Base-by-base conservation (phyloP, 2,113 vertebrate species). In the Paedocypris sp. region DNA sequence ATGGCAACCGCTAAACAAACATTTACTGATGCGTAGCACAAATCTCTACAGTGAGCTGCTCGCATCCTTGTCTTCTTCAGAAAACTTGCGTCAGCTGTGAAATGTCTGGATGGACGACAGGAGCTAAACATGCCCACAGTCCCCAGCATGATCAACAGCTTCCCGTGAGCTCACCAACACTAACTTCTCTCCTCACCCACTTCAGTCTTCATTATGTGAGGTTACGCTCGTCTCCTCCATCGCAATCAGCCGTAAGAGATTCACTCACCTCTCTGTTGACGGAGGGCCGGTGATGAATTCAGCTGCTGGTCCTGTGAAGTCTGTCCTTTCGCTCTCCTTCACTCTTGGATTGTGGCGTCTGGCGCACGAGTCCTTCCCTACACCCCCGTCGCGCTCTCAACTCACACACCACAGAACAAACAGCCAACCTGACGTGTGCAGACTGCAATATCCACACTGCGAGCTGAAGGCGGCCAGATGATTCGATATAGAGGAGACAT, bases 261-360 rank as follows among this genome's bases (percentile, higher is more conserved):
- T 16, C 12, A 58, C 54, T 58, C 12, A 58, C 54, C 26, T 58
- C 26, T 57, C 38, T 20, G 23, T 9, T 41, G 36, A 43, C 23
- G 6, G 19, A 25, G 23, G 23, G 19, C 6, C 9, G 26, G 32
- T 56, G 9, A 41, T n/a, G n/a, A n/a, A n/a, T 39, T 28, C 54
- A 43, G 25, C 12, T 43, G 54, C 28, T 45, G 3, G 4, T 7
- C 29, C 25, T 31, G 8, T 43, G 48, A 5, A 33, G 19, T 42
- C 25, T 52, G 60, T 47, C 35, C 41, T 70, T 41, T 67, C 41
- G 43, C 15, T 31, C 47, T 38, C 38, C 54, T 6, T 42, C 32
- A 39, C 45, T 67, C 28, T 49, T 50, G 22, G 22, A 32, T 32
- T 60, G 35, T 51, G 60, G 53, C 50, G 4, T 67, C 63, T 28